Conservation (phyloP, 2,888 invertebrate species). For the Lissocephala sabroskyi region DNA sequence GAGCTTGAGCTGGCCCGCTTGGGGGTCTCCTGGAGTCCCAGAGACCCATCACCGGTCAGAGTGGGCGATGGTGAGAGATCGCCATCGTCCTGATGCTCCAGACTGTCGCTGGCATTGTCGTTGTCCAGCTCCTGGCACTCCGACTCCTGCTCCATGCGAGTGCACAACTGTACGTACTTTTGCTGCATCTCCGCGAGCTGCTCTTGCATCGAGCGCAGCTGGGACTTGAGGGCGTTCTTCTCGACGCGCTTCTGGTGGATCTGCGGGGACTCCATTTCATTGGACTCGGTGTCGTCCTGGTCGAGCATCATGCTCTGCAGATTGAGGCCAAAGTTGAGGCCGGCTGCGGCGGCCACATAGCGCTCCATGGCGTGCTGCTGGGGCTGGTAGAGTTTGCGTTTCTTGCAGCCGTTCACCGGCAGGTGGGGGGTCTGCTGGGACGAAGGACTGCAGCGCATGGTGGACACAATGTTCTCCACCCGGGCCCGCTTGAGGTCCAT, state of each 20-base stretch:
- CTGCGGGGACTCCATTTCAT: constrained; percentile 83
- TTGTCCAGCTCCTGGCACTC: constrained; percentile 82
- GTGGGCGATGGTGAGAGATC: constrained; percentile 56
- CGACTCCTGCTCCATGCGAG: constrained; percentile 86
- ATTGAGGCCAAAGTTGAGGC: constrained; percentile 76
- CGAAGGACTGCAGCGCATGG: constrained; percentile 91
- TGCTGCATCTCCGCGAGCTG: constrained; percentile 93
- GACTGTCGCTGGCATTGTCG: constrained; percentile 80
- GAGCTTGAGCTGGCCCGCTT: constrained; percentile 55
- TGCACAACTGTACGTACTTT: constrained; percentile 89
- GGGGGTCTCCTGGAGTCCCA: constrained; percentile 50
- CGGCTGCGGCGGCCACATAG: constrained; percentile 75
- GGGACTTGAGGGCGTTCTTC: constrained; percentile 88
- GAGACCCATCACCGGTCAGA: constrained; percentile 31
- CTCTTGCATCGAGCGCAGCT: constrained; percentile 89
- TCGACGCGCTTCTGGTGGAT: constrained; percentile 89
- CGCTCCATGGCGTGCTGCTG: constrained; percentile 87
- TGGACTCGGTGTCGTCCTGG: constrained; percentile 82
- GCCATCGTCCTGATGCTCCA: constrained; percentile 75
- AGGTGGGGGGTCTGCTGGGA: constrained; percentile 77
- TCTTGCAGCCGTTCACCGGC: constrained; percentile 88
- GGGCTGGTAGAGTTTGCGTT: constrained; percentile 95
- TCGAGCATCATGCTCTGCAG: constrained; percentile 76
- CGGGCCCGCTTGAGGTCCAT: constrained; percentile 92
- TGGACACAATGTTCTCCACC: constrained; percentile 95